phyloP scores from a whole-genome alignment of 2,113 vertebrate genomes.

The Alaudala cheleensis region DNA sequence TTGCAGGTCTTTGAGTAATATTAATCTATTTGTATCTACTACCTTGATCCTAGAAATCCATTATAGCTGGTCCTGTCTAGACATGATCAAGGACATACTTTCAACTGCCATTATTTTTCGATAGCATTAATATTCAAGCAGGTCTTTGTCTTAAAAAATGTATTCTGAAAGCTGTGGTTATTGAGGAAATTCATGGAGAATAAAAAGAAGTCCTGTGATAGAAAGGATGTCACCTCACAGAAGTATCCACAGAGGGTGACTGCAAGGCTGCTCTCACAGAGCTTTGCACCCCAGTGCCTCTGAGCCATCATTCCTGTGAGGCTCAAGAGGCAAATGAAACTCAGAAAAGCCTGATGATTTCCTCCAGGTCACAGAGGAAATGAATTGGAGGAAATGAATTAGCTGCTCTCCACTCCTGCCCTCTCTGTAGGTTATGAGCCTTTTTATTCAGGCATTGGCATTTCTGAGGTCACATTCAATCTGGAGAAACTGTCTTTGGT shows the following conservation, averaged over 20 bases:
- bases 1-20: slow-evolving; percentile 8
- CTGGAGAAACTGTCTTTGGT: neutral
- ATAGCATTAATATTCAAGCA: slow-evolving; percentile 46
- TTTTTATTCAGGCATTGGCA: neutral
- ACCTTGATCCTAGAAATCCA: slow-evolving; percentile 29
- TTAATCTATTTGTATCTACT: slow-evolving; percentile 51
- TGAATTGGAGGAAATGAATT: neutral
- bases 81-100: slow-evolving; percentile 45
- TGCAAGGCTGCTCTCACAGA: neutral
- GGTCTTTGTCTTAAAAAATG: slow-evolving; percentile 30
- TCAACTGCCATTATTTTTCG: slow-evolving; percentile 12
- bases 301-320: neutral
- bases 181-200: slow-evolving; percentile 13
- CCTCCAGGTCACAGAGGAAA: neutral
- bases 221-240: neutral
- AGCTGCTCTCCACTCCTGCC: neutral
- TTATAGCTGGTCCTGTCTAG: slow-evolving; percentile 50
- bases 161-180: slow-evolving; percentile 18
- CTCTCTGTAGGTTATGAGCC: neutral
- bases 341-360: neutral
- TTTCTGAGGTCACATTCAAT: neutral
- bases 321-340: neutral
- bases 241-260: neutral
- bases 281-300: neutral
- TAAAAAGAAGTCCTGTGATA: neutral